Evolutionary conservation across 2,888 invertebrate species (phyloP).

Genomic region (Eupithecia insigniata): DNA sequence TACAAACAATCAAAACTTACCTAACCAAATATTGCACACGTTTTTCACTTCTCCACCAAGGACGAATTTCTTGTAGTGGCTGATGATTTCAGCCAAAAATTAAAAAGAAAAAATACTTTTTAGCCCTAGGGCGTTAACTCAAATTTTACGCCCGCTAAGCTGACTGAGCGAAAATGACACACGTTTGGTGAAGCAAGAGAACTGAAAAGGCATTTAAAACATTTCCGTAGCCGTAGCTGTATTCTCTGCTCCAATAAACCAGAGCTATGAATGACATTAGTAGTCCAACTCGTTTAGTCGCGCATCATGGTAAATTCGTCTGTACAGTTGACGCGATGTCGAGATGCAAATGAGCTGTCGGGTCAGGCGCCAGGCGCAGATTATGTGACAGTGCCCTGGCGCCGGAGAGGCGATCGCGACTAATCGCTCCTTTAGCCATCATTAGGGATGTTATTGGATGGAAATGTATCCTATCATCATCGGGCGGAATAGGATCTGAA

Average conservation of each 20-base stretch:
- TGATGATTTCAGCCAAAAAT: too few relatives aligned
- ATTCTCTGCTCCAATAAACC: slow-evolving; percentile 32
- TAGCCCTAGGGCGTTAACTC: too few relatives aligned
- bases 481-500: neutral
- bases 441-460: slow-evolving; percentile 31
- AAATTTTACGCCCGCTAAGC: too few relatives aligned
- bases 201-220: neutral
- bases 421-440: slow-evolving; percentile 54
- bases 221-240: slow-evolving; percentile 1
- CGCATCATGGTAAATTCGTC: slow-evolving; percentile 42
- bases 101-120: too few relatives aligned
- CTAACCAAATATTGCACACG: too few relatives aligned
- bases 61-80: too few relatives aligned
- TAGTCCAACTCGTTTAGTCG: slow-evolving; percentile 37
- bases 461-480: slow-evolving; percentile 9
- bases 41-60: too few relatives aligned
- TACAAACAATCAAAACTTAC: too few relatives aligned
- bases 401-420: slow-evolving; percentile 55
- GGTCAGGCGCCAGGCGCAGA: slow-evolving; percentile 44
- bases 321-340: slow-evolving; percentile 39
- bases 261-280: slow-evolving; percentile 32
- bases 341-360: slow-evolving; percentile 50
- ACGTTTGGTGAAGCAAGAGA: too few relatives aligned
- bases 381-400: slow-evolving; percentile 43
- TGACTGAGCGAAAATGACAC: too few relatives aligned